Conservation (phyloP, 2,888 invertebrate genomes). For the Pegoplata infirma region DNA sequence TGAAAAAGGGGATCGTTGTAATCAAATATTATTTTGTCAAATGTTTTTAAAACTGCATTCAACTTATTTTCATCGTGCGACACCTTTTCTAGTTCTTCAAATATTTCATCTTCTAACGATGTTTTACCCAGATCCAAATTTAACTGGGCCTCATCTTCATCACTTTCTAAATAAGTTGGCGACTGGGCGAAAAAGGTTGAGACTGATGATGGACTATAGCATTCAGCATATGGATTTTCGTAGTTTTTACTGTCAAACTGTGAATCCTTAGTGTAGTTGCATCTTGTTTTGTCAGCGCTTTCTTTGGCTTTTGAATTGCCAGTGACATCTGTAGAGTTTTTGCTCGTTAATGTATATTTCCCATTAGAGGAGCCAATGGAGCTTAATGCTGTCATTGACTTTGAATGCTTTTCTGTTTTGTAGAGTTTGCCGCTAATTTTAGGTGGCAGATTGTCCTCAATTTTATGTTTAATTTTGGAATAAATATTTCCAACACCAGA, state of each 20-base stretch:
- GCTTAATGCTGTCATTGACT: conserved; percentile 70
- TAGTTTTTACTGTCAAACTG: not conserved
- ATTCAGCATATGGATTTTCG: conserved; percentile 20
- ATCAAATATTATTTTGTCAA: conserved; percentile 80
- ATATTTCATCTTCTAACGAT: conserved; percentile 77
- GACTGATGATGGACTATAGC: conserved; percentile 10
- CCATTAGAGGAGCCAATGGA: conserved; percentile 64
- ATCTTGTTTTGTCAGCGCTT: too few species aligned
- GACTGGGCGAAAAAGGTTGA: conserved; percentile 26
- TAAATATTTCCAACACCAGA: conserved; percentile 73
- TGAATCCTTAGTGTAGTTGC: not conserved
- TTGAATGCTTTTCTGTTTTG: conserved; percentile 72
- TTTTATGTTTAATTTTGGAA: conserved; percentile 76
- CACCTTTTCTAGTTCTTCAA: conserved; percentile 77
- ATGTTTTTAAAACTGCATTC: conserved; percentile 79
- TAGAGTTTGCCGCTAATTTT: conserved; percentile 72
- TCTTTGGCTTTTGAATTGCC: not conserved
- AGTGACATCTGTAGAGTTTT: not conserved
- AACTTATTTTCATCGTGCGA: conserved; percentile 78
- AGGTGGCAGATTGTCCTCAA: conserved; percentile 76
- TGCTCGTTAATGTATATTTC: conserved; percentile 56
- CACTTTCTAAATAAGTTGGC: conserved; percentile 69
- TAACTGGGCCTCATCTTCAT: conserved; percentile 73
- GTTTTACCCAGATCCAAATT: conserved; percentile 73
- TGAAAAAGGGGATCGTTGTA: conserved; percentile 67